phyloP scores from a whole-genome alignment of 2,888 invertebrate species.

The Cybosia mesomella region DNA sequence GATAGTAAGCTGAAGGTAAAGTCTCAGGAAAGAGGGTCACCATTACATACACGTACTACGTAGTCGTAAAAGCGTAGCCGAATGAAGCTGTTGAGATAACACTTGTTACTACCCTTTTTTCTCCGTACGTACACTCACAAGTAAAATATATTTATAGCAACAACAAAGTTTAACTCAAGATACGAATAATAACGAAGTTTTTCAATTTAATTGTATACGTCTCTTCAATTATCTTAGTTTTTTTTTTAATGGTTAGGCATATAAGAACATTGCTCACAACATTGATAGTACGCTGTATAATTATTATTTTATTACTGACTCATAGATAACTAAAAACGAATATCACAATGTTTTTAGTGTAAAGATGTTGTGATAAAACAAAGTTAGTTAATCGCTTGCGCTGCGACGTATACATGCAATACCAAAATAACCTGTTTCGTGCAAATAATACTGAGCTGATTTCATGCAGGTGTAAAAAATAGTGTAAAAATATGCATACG shows the following conservation, averaged over 20 bases:
- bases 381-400: background rate
- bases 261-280: background rate
- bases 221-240: background rate
- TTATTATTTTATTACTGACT: background rate
- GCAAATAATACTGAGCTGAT: too few relatives aligned
- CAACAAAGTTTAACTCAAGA: background rate
- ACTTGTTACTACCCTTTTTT: background rate
- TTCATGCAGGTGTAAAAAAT: too few relatives aligned
- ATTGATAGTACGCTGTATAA: background rate
- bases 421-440: too few relatives aligned
- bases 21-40: too few relatives aligned
- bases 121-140: background rate
- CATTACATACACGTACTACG: too few relatives aligned
- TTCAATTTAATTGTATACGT: background rate
- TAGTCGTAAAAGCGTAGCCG: background rate
- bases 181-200: conserved; percentile 1
- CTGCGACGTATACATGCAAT: too few relatives aligned
- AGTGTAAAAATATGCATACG: too few relatives aligned
- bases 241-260: background rate
- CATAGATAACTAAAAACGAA: background rate
- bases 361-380: background rate
- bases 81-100: background rate
- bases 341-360: background rate
- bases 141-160: background rate
- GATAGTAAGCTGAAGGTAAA: too few relatives aligned